Evolutionary conservation across 2,888 invertebrate species (phyloP).

Genomic region (Acrocera orbiculus): DNA sequence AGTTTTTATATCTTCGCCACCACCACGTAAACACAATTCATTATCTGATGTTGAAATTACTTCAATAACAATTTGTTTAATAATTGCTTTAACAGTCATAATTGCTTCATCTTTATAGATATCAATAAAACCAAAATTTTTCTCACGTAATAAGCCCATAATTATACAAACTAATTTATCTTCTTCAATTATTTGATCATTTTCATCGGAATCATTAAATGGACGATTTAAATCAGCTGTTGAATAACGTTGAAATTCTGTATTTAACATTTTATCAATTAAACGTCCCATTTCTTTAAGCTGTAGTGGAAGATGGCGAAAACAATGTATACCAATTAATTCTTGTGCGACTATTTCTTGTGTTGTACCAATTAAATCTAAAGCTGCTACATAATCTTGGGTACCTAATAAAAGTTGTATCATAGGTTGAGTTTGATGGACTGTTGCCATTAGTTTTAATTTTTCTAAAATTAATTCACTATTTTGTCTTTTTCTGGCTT

Average conservation of each 20-base stretch:
- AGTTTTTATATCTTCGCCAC: constrained; percentile 33
- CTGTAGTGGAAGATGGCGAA: constrained; percentile 90
- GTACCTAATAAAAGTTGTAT: constrained; percentile 86
- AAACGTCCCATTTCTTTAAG: constrained; percentile 87
- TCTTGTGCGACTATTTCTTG: constrained; percentile 84
- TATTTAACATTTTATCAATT: constrained; percentile 91
- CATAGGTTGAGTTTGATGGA: constrained; percentile 95
- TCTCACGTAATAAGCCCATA: constrained; percentile 74
- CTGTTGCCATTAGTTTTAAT: constrained; percentile 81
- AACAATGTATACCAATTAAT: constrained; percentile 81
- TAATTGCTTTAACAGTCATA: constrained; percentile 69
- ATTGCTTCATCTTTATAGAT: constrained; percentile 76
- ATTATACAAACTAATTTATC: constrained; percentile 77
- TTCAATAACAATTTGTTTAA: constrained; percentile 80
- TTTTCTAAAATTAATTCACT: constrained; percentile 49
- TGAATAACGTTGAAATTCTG: constrained; percentile 84
- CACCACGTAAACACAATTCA: constrained; percentile 37
- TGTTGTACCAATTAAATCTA: constrained; percentile 91
- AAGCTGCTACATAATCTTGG: constrained; percentile 91
- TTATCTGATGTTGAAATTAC: constrained; percentile 39
- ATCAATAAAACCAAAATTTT: constrained; percentile 76
- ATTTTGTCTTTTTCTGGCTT: constrained; percentile 47
- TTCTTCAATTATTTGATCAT: constrained; percentile 47
- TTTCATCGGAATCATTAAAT: constrained; percentile 35
- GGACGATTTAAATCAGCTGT: constrained; percentile 83